Evolutionary conservation across 1,140 invertebrate species (phyloP).

Genomic region (Brachionus calyciflorus): DNA sequence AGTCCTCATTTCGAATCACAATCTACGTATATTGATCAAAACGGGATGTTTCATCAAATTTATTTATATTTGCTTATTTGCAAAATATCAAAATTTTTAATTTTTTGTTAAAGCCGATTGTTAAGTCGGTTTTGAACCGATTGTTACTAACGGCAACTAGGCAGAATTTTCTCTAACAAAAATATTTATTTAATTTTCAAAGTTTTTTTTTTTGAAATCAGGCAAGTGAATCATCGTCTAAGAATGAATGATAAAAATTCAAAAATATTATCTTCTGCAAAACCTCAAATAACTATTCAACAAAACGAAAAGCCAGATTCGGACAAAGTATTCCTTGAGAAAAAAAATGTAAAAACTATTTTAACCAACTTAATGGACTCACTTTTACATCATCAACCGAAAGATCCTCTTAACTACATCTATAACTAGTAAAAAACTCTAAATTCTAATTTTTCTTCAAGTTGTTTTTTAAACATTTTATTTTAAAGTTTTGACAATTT

Average conservation of each 20-base stretch:
- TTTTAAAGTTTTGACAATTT: slow-evolving; percentile 35
- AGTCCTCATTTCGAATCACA: too few relatives aligned
- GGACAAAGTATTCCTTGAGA: slow-evolving; percentile 19
- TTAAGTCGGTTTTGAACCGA: too few relatives aligned
- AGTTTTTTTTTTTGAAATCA: too few relatives aligned
- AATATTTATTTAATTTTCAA: too few relatives aligned
- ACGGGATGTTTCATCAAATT: too few relatives aligned
- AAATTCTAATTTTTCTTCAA: not conserved
- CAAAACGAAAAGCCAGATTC: slow-evolving; percentile 13
- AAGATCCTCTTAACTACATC: slow-evolving; percentile 26
- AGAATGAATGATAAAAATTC: not conserved
- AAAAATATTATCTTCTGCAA: not conserved
- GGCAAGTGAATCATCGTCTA: too few relatives aligned
- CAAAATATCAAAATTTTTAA: too few relatives aligned
- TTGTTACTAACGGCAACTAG: too few relatives aligned
- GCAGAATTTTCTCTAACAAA: too few relatives aligned
- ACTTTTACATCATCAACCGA: not conserved
- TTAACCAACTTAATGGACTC: slow-evolving; percentile 13
- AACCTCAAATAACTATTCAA: not conserved
- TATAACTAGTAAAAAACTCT: slow-evolving; percentile 13
- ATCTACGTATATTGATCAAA: too few relatives aligned
- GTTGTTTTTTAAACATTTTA: not conserved
- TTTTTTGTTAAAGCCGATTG: too few relatives aligned
- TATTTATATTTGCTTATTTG: too few relatives aligned
- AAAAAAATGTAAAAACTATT: slow-evolving; percentile 22